A percentile compares a stretch with the other conserved stretches of the same genome.
Conservation (phyloP, 2,113 vertebrate genomes). For the Ariopsis seemanni region DNA sequence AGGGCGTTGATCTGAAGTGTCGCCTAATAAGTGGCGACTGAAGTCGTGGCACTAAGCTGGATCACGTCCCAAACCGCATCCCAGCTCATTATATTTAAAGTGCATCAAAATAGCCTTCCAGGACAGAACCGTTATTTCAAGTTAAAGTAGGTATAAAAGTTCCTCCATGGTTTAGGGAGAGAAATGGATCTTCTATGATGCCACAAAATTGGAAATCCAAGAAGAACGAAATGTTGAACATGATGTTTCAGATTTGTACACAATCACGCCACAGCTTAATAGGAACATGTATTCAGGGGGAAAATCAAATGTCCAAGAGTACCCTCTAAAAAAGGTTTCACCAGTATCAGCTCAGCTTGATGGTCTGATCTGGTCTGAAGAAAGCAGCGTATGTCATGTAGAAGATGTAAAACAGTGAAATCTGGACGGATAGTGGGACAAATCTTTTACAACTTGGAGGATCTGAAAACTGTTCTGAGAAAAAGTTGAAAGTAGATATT, state of each 20-base stretch:
- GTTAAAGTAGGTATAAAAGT: not conserved
- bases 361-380: not conserved
- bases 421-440: not conserved
- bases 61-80: slow-evolving; percentile 14
- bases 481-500: not conserved
- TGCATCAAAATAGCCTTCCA: slow-evolving; percentile 26
- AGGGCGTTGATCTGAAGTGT: slow-evolving; percentile 56
- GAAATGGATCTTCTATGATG: not conserved
- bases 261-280: not conserved
- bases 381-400: not conserved
- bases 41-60: slow-evolving; percentile 55
- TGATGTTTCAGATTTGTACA: not conserved
- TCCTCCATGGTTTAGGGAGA: not conserved
- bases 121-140: not conserved
- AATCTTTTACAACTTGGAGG: not conserved
- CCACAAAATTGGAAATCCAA: not conserved
- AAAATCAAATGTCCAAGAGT: not conserved
- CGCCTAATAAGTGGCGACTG: slow-evolving; percentile 38
- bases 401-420: not conserved
- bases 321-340: not conserved
- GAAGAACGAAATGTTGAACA: not conserved
- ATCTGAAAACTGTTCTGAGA: not conserved
- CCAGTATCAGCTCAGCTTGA: not conserved
- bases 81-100: not conserved
- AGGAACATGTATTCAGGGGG: not conserved